Evolutionary conservation across 2,797 vertebrate species (phyloP).

Genomic region (Mormyrops boulengeri): DNA sequence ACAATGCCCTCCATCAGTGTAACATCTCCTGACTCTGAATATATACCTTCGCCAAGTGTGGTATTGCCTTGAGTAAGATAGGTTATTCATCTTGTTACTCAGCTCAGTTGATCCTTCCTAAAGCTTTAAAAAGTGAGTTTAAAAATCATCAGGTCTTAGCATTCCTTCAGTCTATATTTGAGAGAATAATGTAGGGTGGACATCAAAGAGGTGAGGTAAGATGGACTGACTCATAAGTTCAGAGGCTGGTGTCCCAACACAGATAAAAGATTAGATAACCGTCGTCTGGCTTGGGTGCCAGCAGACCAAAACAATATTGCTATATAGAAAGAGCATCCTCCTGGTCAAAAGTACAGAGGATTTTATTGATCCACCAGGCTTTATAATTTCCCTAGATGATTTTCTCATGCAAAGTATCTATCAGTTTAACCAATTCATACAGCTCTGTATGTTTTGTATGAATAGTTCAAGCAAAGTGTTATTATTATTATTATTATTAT

Average conservation of each 20-base stretch:
- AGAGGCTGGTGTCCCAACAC: not conserved
- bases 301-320: not conserved
- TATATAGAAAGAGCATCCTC: not conserved
- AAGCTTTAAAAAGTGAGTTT: not conserved
- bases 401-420: not conserved
- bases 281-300: not conserved
- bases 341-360: not conserved
- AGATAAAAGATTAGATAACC: constrained; percentile 15
- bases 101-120: not conserved
- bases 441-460: not conserved
- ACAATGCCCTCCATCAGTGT: not conserved
- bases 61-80: not conserved
- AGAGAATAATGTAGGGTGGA: not conserved
- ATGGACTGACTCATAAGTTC: not conserved
- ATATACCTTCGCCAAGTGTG: not conserved
- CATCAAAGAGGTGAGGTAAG: not conserved
- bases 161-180: not conserved
- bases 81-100: not conserved
- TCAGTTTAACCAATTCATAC: not conserved
- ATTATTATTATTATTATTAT: not conserved
- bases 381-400: not conserved
- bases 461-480: not conserved
- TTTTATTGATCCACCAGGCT: not conserved
- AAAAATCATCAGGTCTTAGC: not conserved
- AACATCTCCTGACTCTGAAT: not conserved